These are phyloP conservation scores for Galleria mellonella DNA, from an alignment of 1,140 invertebrate species.

Conservation along the genomic window DNA sequence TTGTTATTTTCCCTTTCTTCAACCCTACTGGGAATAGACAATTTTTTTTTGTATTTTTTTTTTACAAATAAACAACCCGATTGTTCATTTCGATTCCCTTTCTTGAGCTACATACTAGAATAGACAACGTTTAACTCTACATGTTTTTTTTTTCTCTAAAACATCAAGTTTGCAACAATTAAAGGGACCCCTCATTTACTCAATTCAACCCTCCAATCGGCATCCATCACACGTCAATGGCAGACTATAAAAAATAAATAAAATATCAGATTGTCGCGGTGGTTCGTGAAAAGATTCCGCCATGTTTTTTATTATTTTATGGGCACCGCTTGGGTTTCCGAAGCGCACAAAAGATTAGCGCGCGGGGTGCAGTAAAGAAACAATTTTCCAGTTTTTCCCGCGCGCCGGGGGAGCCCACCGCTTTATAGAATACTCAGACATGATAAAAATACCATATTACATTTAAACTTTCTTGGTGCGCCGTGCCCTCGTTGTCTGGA, in stretches of 20 bases:
- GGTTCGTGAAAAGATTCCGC: conserved; percentile 33
- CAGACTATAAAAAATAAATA: conserved; percentile 63
- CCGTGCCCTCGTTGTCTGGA: too few relatives aligned
- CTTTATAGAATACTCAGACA: conserved; percentile 48
- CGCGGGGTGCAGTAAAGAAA: conserved; percentile 65
- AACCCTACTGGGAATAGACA: too few relatives aligned
- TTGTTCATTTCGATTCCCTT: too few relatives aligned
- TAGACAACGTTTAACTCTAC: too few relatives aligned
- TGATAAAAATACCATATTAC: conserved; percentile 62
- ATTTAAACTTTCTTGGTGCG: conserved; percentile 1
- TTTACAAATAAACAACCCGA: too few relatives aligned
- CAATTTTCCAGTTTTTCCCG: conserved; percentile 58
- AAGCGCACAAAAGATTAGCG: conserved; percentile 49
- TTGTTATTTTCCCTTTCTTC: too few relatives aligned
- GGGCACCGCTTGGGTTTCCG: conserved; percentile 15
- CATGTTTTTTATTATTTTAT: conserved; percentile 23
- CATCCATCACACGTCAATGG: conserved; percentile 59
- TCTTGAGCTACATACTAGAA: too few relatives aligned
- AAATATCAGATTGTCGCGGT: conserved; percentile 60
- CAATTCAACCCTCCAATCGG: conserved; percentile 19
- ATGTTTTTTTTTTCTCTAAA: background rate
- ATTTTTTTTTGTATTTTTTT: too few relatives aligned
- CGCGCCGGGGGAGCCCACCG: conserved; percentile 29
- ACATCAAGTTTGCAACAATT: conserved; percentile 26
- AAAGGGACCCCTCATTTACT: conserved; percentile 19